Conservation (phyloP, 2,113 vertebrate genomes). For the Mionectes macconnelli region DNA sequence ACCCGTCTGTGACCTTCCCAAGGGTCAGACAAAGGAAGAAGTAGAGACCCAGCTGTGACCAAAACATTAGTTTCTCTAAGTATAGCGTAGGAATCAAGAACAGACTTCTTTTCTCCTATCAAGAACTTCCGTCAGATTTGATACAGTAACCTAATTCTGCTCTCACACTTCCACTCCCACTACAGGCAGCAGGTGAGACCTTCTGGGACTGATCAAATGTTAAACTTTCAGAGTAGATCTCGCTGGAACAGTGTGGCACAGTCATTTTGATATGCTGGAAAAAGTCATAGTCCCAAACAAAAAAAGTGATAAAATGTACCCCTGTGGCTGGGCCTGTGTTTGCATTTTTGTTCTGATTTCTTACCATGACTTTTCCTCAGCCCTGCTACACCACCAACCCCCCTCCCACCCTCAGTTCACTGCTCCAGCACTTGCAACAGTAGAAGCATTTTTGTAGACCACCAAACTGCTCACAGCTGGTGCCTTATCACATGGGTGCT, state of each 20-base stretch:
- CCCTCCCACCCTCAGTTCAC: rapidly evolving
- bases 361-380: background rate
- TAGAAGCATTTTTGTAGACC: conserved; percentile 2
- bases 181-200: background rate
- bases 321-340: background rate
- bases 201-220: background rate
- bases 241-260: rapidly evolving
- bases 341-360: background rate
- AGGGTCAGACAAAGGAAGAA: background rate
- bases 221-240: background rate
- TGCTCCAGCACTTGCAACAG: background rate
- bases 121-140: background rate
- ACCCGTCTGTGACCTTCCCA: background rate
- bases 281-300: background rate
- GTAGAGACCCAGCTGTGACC: background rate
- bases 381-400: background rate
- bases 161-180: background rate
- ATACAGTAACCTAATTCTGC: background rate
- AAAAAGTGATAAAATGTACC: background rate
- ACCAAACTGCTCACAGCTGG: background rate
- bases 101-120: background rate
- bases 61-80: background rate
- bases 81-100: background rate
- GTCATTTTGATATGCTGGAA: background rate
- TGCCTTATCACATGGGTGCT: background rate